Base-by-base conservation (phyloP, 2,888 invertebrate genomes). In the Trichogramma evanescens region DNA sequence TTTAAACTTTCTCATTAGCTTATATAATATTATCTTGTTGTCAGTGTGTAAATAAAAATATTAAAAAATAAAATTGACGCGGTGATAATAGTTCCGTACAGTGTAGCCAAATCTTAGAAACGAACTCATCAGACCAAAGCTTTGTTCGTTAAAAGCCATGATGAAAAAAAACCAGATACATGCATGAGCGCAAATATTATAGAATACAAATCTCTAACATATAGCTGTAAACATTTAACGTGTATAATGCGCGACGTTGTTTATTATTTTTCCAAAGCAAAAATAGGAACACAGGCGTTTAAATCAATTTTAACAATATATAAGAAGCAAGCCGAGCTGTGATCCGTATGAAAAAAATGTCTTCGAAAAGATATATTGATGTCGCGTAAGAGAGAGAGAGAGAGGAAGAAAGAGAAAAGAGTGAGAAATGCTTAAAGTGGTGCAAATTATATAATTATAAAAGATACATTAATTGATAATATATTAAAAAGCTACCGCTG, bases 281-380 rank as follows among this genome's bases (percentile, higher is more conserved):
- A 55, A 38, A 40, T 40, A 54, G 13, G 8, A 48, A 46, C 53
- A 46, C 40, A 38, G 10, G 6, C 1, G 44, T 54, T 40, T 54
- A 39, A n/a, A 40, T 46, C 7, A 48, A 43, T 48, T 41, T 8
- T 4, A 43, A 48, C 0, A 5, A 54, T n/a, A 50, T 45, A 45
- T 8, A 41, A 51, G 53, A 40, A 61, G 66, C 64, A 72, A 70
- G 71, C 70, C 72, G 72, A 74, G 26, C 77, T 78, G 74, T 80
- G 80, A 72, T 77, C 72, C 66, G 75, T 72, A 72, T 78, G 75
- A 70, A 71, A 26, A 78, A 65, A 51, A 70, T 78, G 70, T 74
- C 71, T 72, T 74, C 70, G 70, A 69, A 66, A 56, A 70, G 66
- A 59, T 68, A 64, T 66, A 68, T 67, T 68, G 66, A 26, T 26